Percentiles rank a stretch among this genome's conserved stretches.
These are phyloP conservation scores for Lamellibrachia satsuma DNA, from an alignment of 2,888 invertebrate genomes.

Conservation along the genomic window DNA sequence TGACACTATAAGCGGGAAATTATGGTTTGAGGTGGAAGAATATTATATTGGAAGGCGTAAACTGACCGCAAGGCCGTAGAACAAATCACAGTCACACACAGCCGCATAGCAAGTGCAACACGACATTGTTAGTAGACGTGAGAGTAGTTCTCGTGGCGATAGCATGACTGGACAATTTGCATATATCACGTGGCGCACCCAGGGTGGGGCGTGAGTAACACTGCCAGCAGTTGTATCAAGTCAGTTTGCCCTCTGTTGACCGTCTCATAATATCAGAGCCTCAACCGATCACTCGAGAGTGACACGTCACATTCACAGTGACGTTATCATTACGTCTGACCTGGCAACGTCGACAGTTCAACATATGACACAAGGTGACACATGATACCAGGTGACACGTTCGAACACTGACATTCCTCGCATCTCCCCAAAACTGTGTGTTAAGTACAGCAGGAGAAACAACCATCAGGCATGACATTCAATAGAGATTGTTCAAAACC, in stretches of 20 bases:
- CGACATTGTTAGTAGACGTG: background rate
- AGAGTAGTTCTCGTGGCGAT: background rate
- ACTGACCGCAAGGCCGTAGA: background rate
- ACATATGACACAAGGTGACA: background rate
- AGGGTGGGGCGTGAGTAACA: background rate
- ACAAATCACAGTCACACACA: background rate
- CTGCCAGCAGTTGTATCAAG: background rate
- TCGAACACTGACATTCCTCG: background rate
- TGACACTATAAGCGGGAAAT: background rate
- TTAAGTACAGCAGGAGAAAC: background rate
- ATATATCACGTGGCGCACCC: background rate
- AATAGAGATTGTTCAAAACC: background rate
- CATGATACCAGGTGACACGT: background rate
- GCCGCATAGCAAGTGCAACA: background rate
- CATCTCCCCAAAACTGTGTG: background rate
- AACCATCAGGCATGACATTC: background rate
- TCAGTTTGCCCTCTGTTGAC: background rate
- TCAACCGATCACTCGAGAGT: background rate
- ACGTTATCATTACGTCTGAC: background rate
- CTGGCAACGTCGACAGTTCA: background rate
- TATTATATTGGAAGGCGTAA: background rate
- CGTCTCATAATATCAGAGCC: background rate
- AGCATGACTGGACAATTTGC: conserved; percentile 13
- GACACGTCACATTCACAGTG: background rate
- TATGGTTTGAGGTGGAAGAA: background rate